Evolutionary conservation across 2,888 invertebrate species (phyloP), one percentile per base, ranked within the genome.

Genomic region (Fabriciana adippe): DNA sequence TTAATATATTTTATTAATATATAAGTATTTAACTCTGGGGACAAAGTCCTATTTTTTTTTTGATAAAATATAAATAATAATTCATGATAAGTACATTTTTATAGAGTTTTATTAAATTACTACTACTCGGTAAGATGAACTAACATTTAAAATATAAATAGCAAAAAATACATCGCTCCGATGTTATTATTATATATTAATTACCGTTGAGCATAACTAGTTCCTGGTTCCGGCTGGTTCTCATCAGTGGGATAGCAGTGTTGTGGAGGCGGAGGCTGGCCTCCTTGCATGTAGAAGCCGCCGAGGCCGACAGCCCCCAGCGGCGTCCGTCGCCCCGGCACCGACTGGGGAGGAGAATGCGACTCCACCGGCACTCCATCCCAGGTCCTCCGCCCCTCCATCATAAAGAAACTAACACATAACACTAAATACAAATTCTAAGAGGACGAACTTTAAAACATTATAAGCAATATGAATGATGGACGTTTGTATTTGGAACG

Each of bases 231-330:
- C 0, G 96, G 96, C 82, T 96, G 95, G 83, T 97, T 97, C 84
- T 97, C 97, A 81, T 97, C 97, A 6, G 95, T 95, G 84, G 89
- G 92, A 69, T 89, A 92, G 82, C 88, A 94, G 87, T 80, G 95
- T 82, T 94, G 94, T 50, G 93, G 93, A 72, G 90, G 88, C 77
- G 90, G 89, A 73, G 92, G 90, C 83, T 93, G 92, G 63, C 94
- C 93, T 70, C 93, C 93, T 82, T 96, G 96, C 85, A 97, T 97
- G 88, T 97, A 97, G 88, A 97, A 97, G n/a, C 97, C 97, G 31
- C 97, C 96, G 41, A 97, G 92, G 16, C 97, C 97, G 31, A 97
- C 97, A 6, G 97, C 95, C 14, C 97, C 96, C 65, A 97, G 88
- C 35, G 97, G 97, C 48, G 97, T 97, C 78, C 97, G 90, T 74